Percentiles rank a stretch among this genome's conserved stretches.
These are phyloP conservation scores for Loripinus fragilis DNA, from an alignment of 2,888 invertebrate species.

Conservation along the genomic window DNA sequence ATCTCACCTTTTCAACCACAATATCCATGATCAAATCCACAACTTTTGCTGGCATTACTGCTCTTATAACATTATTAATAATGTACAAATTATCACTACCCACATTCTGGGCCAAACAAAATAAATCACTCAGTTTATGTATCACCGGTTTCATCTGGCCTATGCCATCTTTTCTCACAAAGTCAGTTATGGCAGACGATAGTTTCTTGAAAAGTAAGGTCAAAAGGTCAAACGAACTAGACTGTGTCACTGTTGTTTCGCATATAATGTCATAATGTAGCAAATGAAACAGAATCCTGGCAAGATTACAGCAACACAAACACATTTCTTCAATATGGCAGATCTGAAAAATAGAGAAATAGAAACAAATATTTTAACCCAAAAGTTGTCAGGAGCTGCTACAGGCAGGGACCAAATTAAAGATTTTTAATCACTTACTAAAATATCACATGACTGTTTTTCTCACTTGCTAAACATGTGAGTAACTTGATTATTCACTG, in stretches of 20 bases:
- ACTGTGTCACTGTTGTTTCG: slow-evolving; percentile 21
- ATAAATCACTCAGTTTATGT: slow-evolving; percentile 46
- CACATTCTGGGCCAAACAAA: slow-evolving; percentile 22
- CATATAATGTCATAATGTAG: slow-evolving; percentile 50
- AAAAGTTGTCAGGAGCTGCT: no score
- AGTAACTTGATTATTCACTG: no score
- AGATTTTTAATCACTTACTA: no score
- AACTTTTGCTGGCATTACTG: slow-evolving; percentile 64
- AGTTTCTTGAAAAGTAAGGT: slow-evolving; percentile 61
- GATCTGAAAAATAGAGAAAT: slow-evolving; percentile 33
- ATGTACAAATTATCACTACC: slow-evolving; percentile 32
- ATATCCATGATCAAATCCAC: slow-evolving; percentile 68
- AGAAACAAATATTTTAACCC: no score
- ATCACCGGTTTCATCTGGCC: slow-evolving; percentile 44
- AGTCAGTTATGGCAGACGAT: slow-evolving; percentile 51
- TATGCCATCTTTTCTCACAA: slow-evolving; percentile 63
- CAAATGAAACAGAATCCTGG: slow-evolving; percentile 43
- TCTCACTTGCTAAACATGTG: no score
- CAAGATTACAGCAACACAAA: slow-evolving; percentile 36
- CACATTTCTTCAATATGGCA: slow-evolving; percentile 45
- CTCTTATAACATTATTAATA: slow-evolving; percentile 54
- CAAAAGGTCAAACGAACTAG: slow-evolving; percentile 35
- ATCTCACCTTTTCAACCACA: slow-evolving; percentile 68
- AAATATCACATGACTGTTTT: no score
- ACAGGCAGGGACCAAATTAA: no score